Percentiles rank a stretch among this genome's conserved stretches.
Conservation (phyloP, 2,888 invertebrate species). For the Rhagonycha lutea region DNA sequence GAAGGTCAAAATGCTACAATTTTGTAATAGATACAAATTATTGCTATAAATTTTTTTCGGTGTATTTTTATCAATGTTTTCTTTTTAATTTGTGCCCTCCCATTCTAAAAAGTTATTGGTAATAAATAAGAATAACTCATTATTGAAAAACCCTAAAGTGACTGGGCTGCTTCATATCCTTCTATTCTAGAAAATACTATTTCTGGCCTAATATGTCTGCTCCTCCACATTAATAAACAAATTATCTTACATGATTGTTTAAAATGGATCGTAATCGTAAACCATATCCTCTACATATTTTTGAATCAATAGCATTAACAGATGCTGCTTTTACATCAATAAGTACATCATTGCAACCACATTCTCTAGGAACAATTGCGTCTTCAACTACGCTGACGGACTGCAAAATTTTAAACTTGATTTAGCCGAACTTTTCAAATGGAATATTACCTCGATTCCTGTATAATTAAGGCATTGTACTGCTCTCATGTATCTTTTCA, state of each 20-base stretch:
- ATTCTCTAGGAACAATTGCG: conserved; percentile 58
- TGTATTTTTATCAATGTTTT: no score
- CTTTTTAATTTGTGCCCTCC: no score
- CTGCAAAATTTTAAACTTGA: conserved; percentile 46
- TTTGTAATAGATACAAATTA: no score
- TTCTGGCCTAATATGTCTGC: neutral
- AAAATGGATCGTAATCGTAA: conserved; percentile 38
- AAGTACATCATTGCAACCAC: conserved; percentile 60
- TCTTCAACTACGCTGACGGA: conserved; percentile 61
- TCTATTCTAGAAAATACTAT: no score
- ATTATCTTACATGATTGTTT: neutral
- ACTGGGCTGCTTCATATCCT: no score
- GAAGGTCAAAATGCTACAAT: no score
- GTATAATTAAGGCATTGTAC: conserved; percentile 56
- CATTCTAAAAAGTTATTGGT: no score
- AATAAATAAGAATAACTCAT: no score
- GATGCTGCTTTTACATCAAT: conserved; percentile 66
- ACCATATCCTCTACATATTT: conserved; percentile 64
- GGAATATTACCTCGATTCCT: conserved; percentile 54
- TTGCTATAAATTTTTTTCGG: no score
- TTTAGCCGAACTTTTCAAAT: neutral
- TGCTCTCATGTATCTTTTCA: conserved; percentile 56
- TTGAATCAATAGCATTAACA: conserved; percentile 62
- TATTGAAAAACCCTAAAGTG: no score
- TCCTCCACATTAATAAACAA: neutral